Evolutionary conservation across 2,113 vertebrate species (phyloP).

Genomic region (Tamias sibiricus): DNA sequence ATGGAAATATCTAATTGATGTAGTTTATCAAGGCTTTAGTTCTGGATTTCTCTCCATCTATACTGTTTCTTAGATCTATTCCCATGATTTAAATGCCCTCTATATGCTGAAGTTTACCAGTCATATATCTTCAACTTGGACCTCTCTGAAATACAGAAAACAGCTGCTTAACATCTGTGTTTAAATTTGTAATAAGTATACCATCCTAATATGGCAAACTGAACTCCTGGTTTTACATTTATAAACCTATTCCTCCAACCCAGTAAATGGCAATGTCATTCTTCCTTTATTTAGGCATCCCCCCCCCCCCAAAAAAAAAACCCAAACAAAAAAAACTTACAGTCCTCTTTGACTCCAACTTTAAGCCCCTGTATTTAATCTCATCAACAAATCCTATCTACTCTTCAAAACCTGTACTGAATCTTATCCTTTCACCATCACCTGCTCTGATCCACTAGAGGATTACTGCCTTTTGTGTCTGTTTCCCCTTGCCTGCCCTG

Average conservation of each 20-base stretch:
- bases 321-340: not conserved
- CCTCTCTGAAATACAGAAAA: conserved; percentile 2
- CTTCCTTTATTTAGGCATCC: not conserved
- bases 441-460: not conserved
- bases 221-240: not conserved
- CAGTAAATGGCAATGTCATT: not conserved
- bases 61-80: not conserved
- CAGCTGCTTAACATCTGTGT: not conserved
- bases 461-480: not conserved
- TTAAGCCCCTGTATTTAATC: not conserved
- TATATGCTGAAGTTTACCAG: not conserved
- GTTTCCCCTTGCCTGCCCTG: not conserved
- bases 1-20: not conserved
- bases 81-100: not conserved
- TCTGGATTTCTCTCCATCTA: not conserved
- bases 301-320: no score
- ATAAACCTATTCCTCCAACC: not conserved
- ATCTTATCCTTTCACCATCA: not conserved
- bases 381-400: not conserved
- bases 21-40: not conserved
- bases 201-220: not conserved
- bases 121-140: not conserved
- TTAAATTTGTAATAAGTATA: conserved; percentile 21
- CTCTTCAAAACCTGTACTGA: conserved; percentile 2
- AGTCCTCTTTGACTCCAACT: not conserved